These are phyloP conservation scores for Silurus glanis DNA, from an alignment of 2,113 vertebrate species.

Conservation along the genomic window DNA sequence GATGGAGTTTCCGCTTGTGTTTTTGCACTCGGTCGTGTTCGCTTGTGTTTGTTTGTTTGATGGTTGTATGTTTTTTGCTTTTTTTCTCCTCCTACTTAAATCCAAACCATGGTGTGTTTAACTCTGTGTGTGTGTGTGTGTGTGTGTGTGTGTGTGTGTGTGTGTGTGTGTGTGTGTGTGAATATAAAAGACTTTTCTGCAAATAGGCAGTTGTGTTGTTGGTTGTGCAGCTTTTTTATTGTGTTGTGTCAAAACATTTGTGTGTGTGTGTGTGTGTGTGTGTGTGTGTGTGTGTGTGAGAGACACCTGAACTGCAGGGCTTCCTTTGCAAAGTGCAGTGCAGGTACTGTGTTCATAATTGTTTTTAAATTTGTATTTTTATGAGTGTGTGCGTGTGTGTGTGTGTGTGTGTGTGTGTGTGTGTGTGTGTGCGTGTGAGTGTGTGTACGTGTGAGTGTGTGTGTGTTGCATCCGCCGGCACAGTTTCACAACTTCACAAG, in stretches of 20 bases:
- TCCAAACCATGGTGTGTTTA: constrained; percentile 62
- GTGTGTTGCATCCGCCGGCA: constrained; percentile 58
- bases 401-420: constrained; percentile 49
- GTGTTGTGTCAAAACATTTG: constrained; percentile 47
- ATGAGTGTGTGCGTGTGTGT: constrained; percentile 41
- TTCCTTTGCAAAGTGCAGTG: constrained; percentile 80
- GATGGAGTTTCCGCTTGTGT: constrained; percentile 72
- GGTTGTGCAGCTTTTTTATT: constrained; percentile 70
- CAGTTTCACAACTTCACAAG: constrained; percentile 44
- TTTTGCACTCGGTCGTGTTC: constrained; percentile 70
- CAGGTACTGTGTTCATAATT: constrained; percentile 67
- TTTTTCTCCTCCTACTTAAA: constrained; percentile 64
- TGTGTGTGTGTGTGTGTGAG: constrained; percentile 29
- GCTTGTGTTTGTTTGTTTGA: constrained; percentile 67
- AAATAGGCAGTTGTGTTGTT: constrained; percentile 63
- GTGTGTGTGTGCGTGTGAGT: constrained; percentile 43
- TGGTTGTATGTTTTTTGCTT: not conserved
- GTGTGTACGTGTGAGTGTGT: constrained; percentile 57
- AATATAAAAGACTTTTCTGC: constrained; percentile 57
- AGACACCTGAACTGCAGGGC: constrained; percentile 74
- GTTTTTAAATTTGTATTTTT: not conserved
- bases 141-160: constrained; percentile 31
- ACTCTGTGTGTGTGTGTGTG: not conserved
- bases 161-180: constrained; percentile 66
- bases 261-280: constrained; percentile 44